These are phyloP conservation scores for Mantis religiosa DNA, from an alignment of 2,888 invertebrate species.

Conservation along the genomic window DNA sequence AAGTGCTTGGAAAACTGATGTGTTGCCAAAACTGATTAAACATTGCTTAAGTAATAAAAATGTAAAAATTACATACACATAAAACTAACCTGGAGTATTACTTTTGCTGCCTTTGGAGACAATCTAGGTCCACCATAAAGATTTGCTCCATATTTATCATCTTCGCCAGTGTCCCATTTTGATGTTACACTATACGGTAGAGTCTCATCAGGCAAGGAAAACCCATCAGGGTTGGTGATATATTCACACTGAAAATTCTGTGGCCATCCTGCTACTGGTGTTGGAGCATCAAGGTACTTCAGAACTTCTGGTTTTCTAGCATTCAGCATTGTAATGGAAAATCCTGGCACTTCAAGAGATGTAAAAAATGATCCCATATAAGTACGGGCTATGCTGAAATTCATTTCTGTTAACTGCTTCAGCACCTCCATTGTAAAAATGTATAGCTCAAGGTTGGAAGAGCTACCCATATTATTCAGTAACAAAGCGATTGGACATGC, in stretches of 20 bases:
- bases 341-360: constrained; percentile 72
- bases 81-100: background rate
- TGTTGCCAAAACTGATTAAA: too few species aligned
- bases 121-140: background rate
- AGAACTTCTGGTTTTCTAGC: constrained; percentile 48
- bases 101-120: background rate
- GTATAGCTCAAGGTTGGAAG: constrained; percentile 67
- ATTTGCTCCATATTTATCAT: background rate
- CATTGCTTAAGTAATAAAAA: too few species aligned
- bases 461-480: constrained; percentile 74
- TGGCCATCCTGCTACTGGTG: constrained; percentile 57
- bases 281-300: constrained; percentile 54
- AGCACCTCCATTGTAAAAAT: constrained; percentile 47
- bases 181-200: background rate
- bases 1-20: too few species aligned
- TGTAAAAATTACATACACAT: background rate
- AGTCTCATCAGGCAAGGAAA: background rate
- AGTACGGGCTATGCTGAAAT: background rate
- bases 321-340: constrained; percentile 67
- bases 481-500: constrained; percentile 52
- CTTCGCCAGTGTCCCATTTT: background rate
- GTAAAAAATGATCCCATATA: constrained; percentile 54
- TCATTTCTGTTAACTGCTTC: constrained; percentile 38
- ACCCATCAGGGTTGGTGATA: background rate
- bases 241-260: constrained; percentile 31